These are phyloP conservation scores for Saguinus imperator DNA, from an alignment of 2,113 vertebrate genomes.

Conservation along the genomic window DNA sequence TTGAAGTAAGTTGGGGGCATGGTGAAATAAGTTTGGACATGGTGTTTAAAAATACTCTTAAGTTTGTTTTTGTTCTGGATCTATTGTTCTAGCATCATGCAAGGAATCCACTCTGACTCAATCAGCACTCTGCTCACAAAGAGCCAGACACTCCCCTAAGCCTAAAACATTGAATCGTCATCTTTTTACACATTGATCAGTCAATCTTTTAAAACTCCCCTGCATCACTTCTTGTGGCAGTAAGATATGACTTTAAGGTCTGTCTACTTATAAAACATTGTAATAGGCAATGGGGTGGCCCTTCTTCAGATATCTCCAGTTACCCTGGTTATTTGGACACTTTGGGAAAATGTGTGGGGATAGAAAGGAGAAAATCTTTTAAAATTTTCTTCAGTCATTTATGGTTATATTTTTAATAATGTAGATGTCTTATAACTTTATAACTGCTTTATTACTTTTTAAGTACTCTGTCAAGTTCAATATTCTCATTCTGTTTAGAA, in stretches of 20 bases:
- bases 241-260: not conserved
- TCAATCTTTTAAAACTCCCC: not conserved
- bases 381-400: not conserved
- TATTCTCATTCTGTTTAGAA: constrained; percentile 5
- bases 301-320: not conserved
- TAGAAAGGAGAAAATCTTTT: not conserved
- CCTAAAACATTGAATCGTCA: not conserved
- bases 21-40: too few relatives aligned
- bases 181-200: not conserved
- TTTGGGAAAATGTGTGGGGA: not conserved
- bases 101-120: not conserved
- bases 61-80: not conserved
- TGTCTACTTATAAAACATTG: not conserved
- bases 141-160: not conserved
- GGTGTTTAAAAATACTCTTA: not conserved
- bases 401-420: not conserved
- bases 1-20: not conserved
- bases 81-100: not conserved
- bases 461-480: not conserved
- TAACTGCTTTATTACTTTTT: not conserved
- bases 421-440: not conserved
- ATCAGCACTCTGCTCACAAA: not conserved
- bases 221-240: not conserved
- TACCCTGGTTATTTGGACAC: not conserved
- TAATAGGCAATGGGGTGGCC: not conserved